Evolutionary conservation across 1,140 invertebrate genomes (phyloP), one percentile per base, ranked within the genome.

Genomic region (Solen grandis): DNA sequence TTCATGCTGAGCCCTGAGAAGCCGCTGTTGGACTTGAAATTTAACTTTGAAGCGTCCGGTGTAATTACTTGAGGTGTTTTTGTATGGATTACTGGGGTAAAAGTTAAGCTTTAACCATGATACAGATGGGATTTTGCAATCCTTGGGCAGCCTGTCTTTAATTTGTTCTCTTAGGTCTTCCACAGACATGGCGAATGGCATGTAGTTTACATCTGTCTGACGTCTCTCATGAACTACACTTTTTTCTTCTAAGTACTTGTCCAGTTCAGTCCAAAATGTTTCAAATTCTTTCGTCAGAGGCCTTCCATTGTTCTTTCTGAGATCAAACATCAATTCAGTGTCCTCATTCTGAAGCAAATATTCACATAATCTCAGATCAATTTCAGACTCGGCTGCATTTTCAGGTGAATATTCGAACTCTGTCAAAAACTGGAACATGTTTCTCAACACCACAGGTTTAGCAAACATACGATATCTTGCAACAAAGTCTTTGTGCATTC

Each of bases 111-210:
- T 68, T 41, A 68, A 36, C 63, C 63, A 68, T 4, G 63, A 68
- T 13, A 68, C 63, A 5, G 33, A 68, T 68, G 63, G 63, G 35
- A 68, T 68, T 68, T 68, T 46, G 33, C 33, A 5, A 38, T 68
- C 31, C 35, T 4, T 22, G 38, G 63, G 63, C 36, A 68, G 63
- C 38, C 63, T 68, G 38, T 36, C 33, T 68, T 68, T 68, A 27
- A 68, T 68, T 68, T 68, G 63, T 33, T 68, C 63, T 41, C 22
- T 36, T 38, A 68, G 22, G 38, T 68, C 33, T 68, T 68, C 63
- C 14, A 57, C 29, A 3, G 57, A 63, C 54, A 72, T 80, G 25
- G 57, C 68, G 22, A 72, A 38, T 16, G 68, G 68, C 78, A 80
- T 80, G 59, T 80, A 65, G 36, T 62, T 65, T 19, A 72, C 22